Conservation (phyloP, 2,113 vertebrate species). For the Alligator mississippiensis region DNA sequence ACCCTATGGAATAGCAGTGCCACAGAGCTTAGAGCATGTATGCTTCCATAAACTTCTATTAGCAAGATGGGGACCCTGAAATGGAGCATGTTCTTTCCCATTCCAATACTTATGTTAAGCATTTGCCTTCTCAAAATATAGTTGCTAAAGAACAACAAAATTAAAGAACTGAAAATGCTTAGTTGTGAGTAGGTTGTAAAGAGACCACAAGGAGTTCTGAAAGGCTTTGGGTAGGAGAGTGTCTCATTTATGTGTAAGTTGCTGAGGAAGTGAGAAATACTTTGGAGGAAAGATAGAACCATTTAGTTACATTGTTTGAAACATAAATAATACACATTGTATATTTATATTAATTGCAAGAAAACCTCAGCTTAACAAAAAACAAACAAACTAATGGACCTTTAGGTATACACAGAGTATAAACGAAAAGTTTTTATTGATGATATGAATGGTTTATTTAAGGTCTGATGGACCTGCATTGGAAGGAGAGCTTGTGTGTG, state of each 20-base stretch:
- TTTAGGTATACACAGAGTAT: constrained; percentile 19
- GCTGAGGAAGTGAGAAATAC: neutral
- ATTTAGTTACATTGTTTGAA: neutral
- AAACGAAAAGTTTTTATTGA: neutral
- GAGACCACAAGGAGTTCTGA: neutral
- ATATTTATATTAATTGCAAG: constrained; percentile 25
- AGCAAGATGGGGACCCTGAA: neutral
- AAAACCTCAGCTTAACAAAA: constrained; percentile 26
- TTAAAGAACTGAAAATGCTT: neutral
- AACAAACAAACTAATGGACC: constrained; percentile 18
- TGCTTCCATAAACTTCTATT: neutral
- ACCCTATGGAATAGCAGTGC: neutral
- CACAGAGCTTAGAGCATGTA: neutral
- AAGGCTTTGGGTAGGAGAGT: neutral
- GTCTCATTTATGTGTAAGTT: neutral
- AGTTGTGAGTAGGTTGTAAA: neutral
- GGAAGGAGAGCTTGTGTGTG: neutral
- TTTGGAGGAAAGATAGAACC: constrained; percentile 9
- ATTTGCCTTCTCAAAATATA: neutral
- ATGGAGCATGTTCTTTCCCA: neutral
- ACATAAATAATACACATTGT: constrained; percentile 18
- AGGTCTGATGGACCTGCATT: constrained; percentile 2
- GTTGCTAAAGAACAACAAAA: neutral
- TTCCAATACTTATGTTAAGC: neutral
- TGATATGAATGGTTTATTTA: neutral